Percentiles rank a stretch among this genome's conserved stretches.
These are phyloP conservation scores for Caenorhabditis uteleia DNA, from an alignment of 2,888 invertebrate species.

Conservation along the genomic window DNA sequence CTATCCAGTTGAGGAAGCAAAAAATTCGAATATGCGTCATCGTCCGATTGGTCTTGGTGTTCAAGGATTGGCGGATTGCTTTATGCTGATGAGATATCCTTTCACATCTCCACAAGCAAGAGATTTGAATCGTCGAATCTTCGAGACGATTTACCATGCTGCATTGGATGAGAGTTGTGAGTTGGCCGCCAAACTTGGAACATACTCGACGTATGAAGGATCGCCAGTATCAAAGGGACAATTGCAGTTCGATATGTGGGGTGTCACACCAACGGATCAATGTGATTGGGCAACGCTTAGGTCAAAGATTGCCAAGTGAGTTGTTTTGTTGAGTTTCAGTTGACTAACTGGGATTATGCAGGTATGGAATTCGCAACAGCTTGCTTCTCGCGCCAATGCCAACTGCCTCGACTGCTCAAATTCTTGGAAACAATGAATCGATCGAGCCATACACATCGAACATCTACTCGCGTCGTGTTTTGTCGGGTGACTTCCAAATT, in stretches of 20 bases:
- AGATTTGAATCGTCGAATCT: slow-evolving; percentile 89
- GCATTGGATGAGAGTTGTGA: slow-evolving; percentile 95
- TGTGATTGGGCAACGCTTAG: slow-evolving; percentile 89
- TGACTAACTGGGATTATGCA: slow-evolving; percentile 45
- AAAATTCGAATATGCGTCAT: slow-evolving; percentile 82
- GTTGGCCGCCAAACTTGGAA: slow-evolving; percentile 79
- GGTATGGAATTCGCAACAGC: slow-evolving; percentile 89
- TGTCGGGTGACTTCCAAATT: slow-evolving; percentile 80
- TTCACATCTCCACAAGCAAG: slow-evolving; percentile 88
- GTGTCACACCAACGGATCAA: slow-evolving; percentile 75
- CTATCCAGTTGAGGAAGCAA: slow-evolving; percentile 87
- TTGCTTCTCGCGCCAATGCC: slow-evolving; percentile 95
- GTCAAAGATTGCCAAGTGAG: slow-evolving; percentile 80
- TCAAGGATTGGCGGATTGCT: slow-evolving; percentile 95
- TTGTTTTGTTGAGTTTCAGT: not conserved
- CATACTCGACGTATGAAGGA: slow-evolving; percentile 89
- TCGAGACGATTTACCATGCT: slow-evolving; percentile 97
- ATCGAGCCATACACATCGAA: slow-evolving; percentile 98
- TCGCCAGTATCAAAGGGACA: slow-evolving; percentile 92
- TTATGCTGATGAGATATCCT: slow-evolving; percentile 88
- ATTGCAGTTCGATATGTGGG: slow-evolving; percentile 97
- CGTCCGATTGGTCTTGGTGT: slow-evolving; percentile 84
- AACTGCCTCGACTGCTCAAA: slow-evolving; percentile 97
- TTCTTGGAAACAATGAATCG: slow-evolving; percentile 97
- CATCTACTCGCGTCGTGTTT: slow-evolving; percentile 88